These are phyloP conservation scores for Diabrotica balteata DNA, from an alignment of 2,888 invertebrate species.

Conservation along the genomic window DNA sequence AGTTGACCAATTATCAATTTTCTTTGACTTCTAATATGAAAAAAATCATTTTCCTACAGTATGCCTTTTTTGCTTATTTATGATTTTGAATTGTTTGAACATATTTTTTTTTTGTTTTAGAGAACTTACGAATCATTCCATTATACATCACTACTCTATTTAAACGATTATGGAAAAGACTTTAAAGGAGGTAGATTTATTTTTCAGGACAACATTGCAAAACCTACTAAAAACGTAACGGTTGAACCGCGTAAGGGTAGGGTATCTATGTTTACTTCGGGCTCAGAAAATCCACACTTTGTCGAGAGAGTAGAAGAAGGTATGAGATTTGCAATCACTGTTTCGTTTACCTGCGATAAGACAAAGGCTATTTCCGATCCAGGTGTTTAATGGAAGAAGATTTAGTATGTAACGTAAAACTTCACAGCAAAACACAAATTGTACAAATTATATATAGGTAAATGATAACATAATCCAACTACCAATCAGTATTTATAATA, in stretches of 20 bases:
- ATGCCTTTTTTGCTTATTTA: too few relatives aligned
- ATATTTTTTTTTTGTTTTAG: conserved; percentile 59
- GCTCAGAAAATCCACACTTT: conserved; percentile 82
- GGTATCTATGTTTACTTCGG: conserved; percentile 86
- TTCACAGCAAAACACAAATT: too few relatives aligned
- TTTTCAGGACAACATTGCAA: conserved; percentile 71
- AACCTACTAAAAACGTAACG: conserved; percentile 67
- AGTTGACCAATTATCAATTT: too few relatives aligned
- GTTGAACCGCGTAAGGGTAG: conserved; percentile 81
- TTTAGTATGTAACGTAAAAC: too few relatives aligned
- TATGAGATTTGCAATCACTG: conserved; percentile 80
- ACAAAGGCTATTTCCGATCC: conserved; percentile 72
- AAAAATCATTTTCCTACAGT: too few relatives aligned
- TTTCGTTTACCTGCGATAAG: conserved; percentile 80
- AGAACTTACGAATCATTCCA: conserved; percentile 87
- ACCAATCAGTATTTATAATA: too few relatives aligned
- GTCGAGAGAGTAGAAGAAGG: conserved; percentile 83
- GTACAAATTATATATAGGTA: too few relatives aligned
- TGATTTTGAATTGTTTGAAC: not conserved
- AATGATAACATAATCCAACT: too few relatives aligned
- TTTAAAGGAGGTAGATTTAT: conserved; percentile 85
- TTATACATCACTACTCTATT: conserved; percentile 83
- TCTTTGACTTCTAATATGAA: too few relatives aligned
- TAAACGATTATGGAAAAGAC: conserved; percentile 76
- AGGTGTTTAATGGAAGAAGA: conserved; percentile 12